Conservation (phyloP, 2,113 vertebrate genomes). For the Cisticola juncidis region DNA sequence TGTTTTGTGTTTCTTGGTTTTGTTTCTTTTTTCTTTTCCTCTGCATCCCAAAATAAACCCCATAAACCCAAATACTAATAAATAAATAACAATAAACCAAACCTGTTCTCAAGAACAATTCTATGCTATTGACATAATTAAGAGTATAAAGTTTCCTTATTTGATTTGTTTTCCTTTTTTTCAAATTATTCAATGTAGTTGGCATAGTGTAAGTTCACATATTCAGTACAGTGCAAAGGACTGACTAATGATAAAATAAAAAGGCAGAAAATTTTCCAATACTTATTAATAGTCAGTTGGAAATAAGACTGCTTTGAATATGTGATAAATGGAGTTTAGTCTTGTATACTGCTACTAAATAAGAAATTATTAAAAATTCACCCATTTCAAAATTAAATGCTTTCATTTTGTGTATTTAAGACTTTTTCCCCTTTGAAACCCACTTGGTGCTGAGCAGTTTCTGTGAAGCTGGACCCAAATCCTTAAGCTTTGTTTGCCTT, state of each 20-base stretch:
- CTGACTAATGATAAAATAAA: background rate
- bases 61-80: background rate
- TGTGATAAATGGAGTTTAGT: background rate
- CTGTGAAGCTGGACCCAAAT: background rate
- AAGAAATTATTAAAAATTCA: background rate
- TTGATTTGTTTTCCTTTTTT: background rate
- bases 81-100: background rate
- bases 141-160: background rate
- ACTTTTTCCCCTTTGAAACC: background rate
- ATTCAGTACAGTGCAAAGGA: background rate
- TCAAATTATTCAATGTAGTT: background rate
- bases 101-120: background rate
- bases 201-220: background rate
- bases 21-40: background rate
- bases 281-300: background rate
- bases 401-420: background rate
- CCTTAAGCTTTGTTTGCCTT: background rate
- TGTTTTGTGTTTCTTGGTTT: background rate
- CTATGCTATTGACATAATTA: background rate
- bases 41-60: background rate
- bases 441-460: background rate
- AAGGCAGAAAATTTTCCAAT: background rate
- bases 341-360: background rate
- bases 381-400: background rate
- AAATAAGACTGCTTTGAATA: background rate